Evolutionary conservation across 2,113 vertebrate species (phyloP), one percentile per base, ranked within the genome.

Genomic region (Cheirogaleus medius): DNA sequence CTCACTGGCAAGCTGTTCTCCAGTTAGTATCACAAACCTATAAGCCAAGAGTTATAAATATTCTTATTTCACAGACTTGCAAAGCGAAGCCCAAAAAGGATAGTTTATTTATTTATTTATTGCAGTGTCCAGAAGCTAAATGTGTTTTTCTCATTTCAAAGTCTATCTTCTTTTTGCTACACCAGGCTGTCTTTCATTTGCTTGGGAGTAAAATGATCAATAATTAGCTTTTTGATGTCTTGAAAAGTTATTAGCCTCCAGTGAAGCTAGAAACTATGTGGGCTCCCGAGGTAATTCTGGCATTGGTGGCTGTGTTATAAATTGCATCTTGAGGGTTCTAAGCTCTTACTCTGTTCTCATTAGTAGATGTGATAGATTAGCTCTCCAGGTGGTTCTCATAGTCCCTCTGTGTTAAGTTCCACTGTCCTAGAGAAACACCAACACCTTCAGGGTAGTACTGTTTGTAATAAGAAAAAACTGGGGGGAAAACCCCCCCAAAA

Each of bases 181-280:
- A 81, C 80, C 44, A n/a, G 64, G 56, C 27, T 49, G 56, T 54
- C 77, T 94, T 96, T 54, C 47, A 69, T 95, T 97, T 96, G 90
- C 87, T 91, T 80, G 5, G 32, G 58, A 80, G 42, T 63, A 39
- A 71, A 85, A 69, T 91, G 74, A 90, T 84, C 87, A 54, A 68
- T 93, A 84, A 93, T 93, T 93, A 74, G 49, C 47, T 96, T 96
- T 93, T 69, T 80, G 69, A 78, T 91, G 54, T 69, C 90, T 81
- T 84, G 27, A 87, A 74, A 90, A 95, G 58, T 87, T 42, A 18
- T 78, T 87, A 81, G 77, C 66, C 77, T 85, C 27, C 11, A 76
- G 69, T 64, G 83, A 95, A 81, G 60, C 87, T 95, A 14, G 69
- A 44, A 85, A 83, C 9, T 42, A 6, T 32, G 23, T 39, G 39